Evolutionary conservation across 2,797 vertebrate species (phyloP).

Genomic region (Spondyliosoma cantharus): DNA sequence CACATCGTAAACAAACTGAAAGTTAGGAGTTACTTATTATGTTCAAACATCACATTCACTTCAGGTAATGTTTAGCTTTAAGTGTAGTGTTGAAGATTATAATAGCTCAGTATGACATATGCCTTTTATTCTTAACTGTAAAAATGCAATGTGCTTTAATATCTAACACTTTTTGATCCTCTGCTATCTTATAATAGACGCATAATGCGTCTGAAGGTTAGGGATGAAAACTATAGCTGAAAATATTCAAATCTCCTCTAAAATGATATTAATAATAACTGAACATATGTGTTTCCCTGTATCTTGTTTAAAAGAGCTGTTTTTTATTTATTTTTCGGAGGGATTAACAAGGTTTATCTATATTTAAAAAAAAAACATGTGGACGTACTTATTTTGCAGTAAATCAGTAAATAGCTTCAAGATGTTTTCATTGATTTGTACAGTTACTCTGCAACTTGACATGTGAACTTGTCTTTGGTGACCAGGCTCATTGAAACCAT

Average conservation of each 20-base stretch:
- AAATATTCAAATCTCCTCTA: neutral
- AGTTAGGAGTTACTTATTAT: neutral
- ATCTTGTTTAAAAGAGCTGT: neutral
- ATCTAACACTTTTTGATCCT: neutral
- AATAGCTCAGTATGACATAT: neutral
- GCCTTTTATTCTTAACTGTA: neutral
- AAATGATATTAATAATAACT: neutral
- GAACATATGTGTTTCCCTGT: neutral
- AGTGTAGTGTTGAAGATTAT: neutral
- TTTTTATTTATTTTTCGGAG: neutral
- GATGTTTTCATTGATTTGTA: neutral
- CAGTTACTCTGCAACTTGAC: neutral
- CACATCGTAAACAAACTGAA: neutral
- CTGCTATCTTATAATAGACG: neutral
- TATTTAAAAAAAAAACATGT: neutral
- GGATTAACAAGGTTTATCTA: neutral
- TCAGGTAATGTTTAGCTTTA: neutral
- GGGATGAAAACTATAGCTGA: neutral
- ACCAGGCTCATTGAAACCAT: conserved; percentile 90
- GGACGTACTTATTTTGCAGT: neutral
- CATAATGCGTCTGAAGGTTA: neutral
- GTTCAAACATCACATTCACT: neutral
- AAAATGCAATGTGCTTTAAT: neutral
- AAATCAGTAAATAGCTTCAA: neutral
- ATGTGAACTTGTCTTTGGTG: conserved; percentile 23